phyloP scores from a whole-genome alignment of 2,888 invertebrate species.

The Mantis religiosa region DNA sequence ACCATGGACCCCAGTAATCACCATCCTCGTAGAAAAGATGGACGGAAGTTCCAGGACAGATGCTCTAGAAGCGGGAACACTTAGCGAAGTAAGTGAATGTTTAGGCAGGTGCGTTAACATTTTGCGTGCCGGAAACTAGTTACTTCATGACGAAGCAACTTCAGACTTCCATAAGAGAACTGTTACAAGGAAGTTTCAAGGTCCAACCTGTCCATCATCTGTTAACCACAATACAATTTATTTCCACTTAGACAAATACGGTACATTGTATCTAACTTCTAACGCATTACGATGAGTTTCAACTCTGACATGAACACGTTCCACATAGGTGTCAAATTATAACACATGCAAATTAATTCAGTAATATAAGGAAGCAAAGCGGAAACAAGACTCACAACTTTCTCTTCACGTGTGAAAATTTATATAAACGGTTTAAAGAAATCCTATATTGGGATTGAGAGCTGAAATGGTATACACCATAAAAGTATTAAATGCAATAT shows the following conservation, averaged over 20 bases:
- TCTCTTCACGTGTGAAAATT: no score
- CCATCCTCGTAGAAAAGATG: background rate
- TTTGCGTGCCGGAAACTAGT: background rate
- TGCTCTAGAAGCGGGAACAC: background rate
- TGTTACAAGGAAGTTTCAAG: background rate
- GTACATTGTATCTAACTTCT: background rate
- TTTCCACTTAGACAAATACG: background rate
- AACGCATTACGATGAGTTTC: no score
- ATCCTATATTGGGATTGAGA: no score
- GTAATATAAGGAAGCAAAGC: no score
- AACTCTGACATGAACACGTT: no score
- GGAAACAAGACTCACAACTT: no score
- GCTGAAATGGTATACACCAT: no score
- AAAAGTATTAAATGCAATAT: no score
- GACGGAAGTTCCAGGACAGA: background rate
- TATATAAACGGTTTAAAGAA: no score
- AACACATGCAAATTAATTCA: no score
- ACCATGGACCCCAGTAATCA: background rate
- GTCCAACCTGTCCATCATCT: background rate
- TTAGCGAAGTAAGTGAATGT: background rate
- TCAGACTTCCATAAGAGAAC: background rate
- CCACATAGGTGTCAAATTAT: no score
- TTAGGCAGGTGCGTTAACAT: background rate
- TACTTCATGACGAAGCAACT: background rate
- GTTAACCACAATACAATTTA: background rate